Evolutionary conservation across 2,888 invertebrate species (phyloP).

Genomic region (Cantharis lateralis): DNA sequence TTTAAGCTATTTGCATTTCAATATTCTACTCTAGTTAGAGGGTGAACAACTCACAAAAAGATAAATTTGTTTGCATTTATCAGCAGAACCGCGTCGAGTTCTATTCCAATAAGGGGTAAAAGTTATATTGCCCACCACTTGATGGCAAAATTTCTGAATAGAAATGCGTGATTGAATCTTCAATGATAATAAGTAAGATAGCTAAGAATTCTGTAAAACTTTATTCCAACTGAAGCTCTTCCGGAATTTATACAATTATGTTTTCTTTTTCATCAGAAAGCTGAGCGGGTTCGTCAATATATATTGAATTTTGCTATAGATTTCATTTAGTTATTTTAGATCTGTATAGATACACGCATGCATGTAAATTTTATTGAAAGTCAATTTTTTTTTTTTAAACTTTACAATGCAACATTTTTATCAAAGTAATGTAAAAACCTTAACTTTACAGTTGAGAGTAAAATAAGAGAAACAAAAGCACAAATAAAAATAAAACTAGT

Average conservation of each 20-base stretch:
- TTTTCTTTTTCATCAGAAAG: constrained; percentile 9
- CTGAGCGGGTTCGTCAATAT: constrained; percentile 10
- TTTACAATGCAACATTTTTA: not conserved
- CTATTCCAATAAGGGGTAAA: constrained; percentile 29
- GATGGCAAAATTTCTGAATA: constrained; percentile 25
- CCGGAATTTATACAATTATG: constrained; percentile 20
- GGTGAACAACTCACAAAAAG: constrained; percentile 28
- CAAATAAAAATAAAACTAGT: not conserved
- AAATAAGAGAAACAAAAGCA: not conserved
- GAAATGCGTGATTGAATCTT: constrained; percentile 28
- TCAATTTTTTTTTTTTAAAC: not conserved
- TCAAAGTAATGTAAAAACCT: not conserved
- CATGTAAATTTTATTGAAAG: not conserved
- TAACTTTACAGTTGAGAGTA: not conserved
- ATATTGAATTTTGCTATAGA: not conserved
- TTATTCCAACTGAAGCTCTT: constrained; percentile 12
- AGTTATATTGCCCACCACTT: constrained; percentile 33
- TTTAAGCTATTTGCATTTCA: constrained; percentile 36
- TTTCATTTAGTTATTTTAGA: constrained; percentile 6
- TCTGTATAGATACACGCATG: not conserved
- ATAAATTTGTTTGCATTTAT: constrained; percentile 38
- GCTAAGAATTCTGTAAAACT: constrained; percentile 16
- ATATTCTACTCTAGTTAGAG: constrained; percentile 31
- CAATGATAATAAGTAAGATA: constrained; percentile 24
- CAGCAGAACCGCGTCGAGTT: constrained; percentile 26